Percentiles rank a stretch among this genome's conserved stretches.
Conservation (phyloP, 2,113 vertebrate species). For the Cheirogaleus medius region DNA sequence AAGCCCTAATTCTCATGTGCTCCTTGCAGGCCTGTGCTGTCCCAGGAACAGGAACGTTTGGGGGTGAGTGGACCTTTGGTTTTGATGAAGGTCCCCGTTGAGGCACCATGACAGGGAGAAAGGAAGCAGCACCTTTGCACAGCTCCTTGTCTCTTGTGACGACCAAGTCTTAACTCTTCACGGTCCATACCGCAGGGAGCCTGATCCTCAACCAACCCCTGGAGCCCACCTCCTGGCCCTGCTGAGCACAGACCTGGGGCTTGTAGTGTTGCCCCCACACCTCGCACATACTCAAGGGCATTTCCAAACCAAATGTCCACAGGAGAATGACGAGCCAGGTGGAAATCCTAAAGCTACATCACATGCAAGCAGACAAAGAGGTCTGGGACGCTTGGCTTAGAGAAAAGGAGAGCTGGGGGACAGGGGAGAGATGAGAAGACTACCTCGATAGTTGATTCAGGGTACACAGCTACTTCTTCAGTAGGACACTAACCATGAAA, state of each 20-base stretch:
- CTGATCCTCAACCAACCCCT: background rate
- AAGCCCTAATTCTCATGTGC: background rate
- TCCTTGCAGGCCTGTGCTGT: background rate
- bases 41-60: background rate
- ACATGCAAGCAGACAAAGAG: background rate
- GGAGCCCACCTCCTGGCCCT: background rate
- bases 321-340: background rate
- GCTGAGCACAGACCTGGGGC: background rate
- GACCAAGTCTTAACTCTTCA: background rate
- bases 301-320: background rate
- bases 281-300: background rate
- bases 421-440: background rate
- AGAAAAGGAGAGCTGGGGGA: background rate
- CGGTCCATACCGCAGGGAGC: background rate
- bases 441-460: background rate
- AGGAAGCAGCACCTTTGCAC: background rate
- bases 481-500: background rate
- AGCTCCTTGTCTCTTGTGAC: background rate
- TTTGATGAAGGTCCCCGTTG: background rate
- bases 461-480: background rate
- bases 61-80: background rate
- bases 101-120: accelerated
- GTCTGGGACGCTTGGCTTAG: background rate
- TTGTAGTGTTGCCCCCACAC: accelerated
- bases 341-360: background rate